Evolutionary conservation across 2,797 vertebrate species (phyloP).

Genomic region (Brachyalestes nurse): DNA sequence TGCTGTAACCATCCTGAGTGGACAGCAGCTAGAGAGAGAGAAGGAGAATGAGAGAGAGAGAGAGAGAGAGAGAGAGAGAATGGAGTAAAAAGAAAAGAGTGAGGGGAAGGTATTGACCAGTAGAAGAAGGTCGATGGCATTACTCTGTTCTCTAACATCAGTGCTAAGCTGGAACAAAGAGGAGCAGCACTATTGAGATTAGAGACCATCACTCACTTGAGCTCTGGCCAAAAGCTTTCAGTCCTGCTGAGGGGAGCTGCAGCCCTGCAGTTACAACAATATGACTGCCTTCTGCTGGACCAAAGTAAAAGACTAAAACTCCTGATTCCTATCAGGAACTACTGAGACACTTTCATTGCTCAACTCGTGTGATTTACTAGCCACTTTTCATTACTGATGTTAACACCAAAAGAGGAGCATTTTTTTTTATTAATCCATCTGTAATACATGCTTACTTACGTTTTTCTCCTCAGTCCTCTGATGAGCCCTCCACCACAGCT

Average conservation of each 20-base stretch:
- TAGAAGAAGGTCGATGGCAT: slow-evolving; percentile 73
- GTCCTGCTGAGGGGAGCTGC: slow-evolving; percentile 59
- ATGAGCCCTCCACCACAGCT: slow-evolving; percentile 88
- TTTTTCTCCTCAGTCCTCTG: slow-evolving; percentile 92
- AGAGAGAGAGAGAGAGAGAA: slow-evolving; percentile 22
- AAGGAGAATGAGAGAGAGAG: slow-evolving; percentile 72
- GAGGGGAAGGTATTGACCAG: slow-evolving; percentile 82
- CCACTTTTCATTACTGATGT: neutral
- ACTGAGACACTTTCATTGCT: neutral
- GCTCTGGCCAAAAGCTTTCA: slow-evolving; percentile 73
- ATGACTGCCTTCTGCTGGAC: slow-evolving; percentile 1
- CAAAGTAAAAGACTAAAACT: neutral
- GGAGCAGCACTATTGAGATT: slow-evolving; percentile 67
- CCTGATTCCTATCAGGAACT: neutral
- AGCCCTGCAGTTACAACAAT: neutral
- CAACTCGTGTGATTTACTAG: neutral
- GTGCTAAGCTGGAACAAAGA: slow-evolving; percentile 73
- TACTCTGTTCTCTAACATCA: slow-evolving; percentile 68
- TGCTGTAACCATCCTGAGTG: slow-evolving; percentile 94
- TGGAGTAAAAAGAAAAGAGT: slow-evolving; percentile 76
- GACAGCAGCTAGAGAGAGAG: slow-evolving; percentile 90
- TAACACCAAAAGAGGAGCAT: neutral
- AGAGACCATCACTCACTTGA: slow-evolving; percentile 67
- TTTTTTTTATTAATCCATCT: neutral
- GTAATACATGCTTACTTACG: slow-evolving; percentile 20